Conservation (phyloP, 1,140 invertebrate species). For the Polypedilum vanderplanki region DNA sequence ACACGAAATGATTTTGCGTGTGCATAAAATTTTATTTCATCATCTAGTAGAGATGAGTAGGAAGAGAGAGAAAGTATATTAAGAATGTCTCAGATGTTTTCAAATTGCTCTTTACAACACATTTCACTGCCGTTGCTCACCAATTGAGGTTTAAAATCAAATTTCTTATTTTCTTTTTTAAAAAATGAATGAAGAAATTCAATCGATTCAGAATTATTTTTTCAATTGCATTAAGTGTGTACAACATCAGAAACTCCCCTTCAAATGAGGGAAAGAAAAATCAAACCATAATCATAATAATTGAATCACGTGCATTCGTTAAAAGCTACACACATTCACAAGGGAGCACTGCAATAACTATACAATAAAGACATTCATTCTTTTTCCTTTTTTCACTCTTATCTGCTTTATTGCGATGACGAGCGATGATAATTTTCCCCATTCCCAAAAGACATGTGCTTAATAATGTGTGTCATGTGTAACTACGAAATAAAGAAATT, state of each 20-base stretch:
- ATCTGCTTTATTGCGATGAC: slow-evolving; percentile 8
- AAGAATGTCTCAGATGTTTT: not conserved
- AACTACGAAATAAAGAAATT: too few species aligned
- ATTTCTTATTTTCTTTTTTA: too few species aligned
- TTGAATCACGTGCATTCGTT: slow-evolving; percentile 17
- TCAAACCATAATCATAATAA: slow-evolving; percentile 19
- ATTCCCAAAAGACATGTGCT: too few species aligned
- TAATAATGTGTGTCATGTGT: too few species aligned
- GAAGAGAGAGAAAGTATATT: too few species aligned
- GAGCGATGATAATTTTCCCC: not conserved
- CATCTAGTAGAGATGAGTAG: not conserved
- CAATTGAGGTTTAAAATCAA: too few species aligned
- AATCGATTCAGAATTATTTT: too few species aligned
- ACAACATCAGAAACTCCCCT: too few species aligned
- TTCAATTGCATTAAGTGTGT: too few species aligned
- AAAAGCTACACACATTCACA: not conserved
- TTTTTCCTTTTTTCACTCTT: not conserved
- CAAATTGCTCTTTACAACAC: too few species aligned
- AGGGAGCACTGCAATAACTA: not conserved
- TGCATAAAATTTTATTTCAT: slow-evolving; percentile 15
- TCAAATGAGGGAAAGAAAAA: not conserved
- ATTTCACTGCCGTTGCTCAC: too few species aligned
- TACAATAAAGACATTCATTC: not conserved
- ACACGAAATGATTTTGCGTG: slow-evolving; percentile 4
- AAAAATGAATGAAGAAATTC: too few species aligned